A percentile compares a stretch with the other conserved stretches of the same genome.
Conservation (phyloP, 1,140 invertebrate species). For the Hirudo medicinalis region DNA sequence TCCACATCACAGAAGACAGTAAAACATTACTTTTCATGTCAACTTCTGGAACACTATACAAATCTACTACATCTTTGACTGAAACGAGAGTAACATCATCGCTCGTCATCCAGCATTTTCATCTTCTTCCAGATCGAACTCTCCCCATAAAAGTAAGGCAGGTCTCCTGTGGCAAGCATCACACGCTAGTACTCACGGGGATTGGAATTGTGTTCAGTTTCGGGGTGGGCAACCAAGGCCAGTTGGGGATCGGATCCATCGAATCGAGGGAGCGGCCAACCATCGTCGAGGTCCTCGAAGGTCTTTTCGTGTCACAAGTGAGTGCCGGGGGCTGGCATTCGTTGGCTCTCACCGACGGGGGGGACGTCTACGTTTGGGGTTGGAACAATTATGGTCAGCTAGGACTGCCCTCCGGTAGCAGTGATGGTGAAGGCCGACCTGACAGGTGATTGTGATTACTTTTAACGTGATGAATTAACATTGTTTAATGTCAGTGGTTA, state of each 20-base stretch:
- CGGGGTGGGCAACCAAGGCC: slow-evolving; percentile 67
- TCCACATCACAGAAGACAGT: no score
- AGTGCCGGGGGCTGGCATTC: slow-evolving; percentile 72
- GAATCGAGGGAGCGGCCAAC: slow-evolving; percentile 50
- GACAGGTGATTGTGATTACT: background rate
- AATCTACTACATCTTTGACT: no score
- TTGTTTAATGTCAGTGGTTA: background rate
- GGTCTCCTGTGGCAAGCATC: slow-evolving; percentile 62
- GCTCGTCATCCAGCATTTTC: no score
- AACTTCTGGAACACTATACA: no score
- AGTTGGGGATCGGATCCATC: slow-evolving; percentile 58
- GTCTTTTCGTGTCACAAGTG: slow-evolving; percentile 47
- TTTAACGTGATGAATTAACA: background rate
- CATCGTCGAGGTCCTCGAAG: slow-evolving; percentile 56
- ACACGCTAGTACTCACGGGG: slow-evolving; percentile 57
- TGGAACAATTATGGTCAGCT: slow-evolving; percentile 71
- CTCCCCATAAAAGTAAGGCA: slow-evolving; percentile 13
- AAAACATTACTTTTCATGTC: no score
- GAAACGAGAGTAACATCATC: no score
- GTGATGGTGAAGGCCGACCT: background rate
- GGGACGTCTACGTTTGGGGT: slow-evolving; percentile 64
- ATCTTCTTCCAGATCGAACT: no score
- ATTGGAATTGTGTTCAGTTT: slow-evolving; percentile 61
- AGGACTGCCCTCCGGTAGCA: slow-evolving; percentile 45
- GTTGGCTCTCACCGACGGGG: slow-evolving; percentile 52